A percentile compares a stretch with the other conserved stretches of the same genome.
Conservation (phyloP, 37 sponge, comb jelly and placozoan genomes). For the Beroe forskalii region DNA sequence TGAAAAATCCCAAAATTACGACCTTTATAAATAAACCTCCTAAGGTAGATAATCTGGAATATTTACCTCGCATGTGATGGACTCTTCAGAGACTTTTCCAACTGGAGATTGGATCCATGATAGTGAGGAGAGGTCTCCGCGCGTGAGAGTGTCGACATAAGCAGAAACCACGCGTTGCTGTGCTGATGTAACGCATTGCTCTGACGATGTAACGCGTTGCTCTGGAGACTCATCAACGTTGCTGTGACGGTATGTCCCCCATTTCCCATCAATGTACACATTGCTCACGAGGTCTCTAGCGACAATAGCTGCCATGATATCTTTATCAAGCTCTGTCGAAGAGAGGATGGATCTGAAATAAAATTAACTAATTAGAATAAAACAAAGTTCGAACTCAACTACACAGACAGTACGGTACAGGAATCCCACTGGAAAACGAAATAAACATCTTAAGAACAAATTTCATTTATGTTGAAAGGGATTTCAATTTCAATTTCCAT, state of each 20-base stretch:
- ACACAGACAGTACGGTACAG: too few relatives aligned
- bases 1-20: too few relatives aligned
- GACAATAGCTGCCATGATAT: neutral
- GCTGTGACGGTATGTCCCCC: constrained; percentile 62
- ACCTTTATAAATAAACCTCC: too few relatives aligned
- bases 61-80: constrained; percentile 46
- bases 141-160: constrained; percentile 50
- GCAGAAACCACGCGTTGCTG: constrained; percentile 6
- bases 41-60: too few relatives aligned
- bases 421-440: too few relatives aligned
- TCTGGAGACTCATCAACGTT: neutral
- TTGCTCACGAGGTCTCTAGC: constrained; percentile 27
- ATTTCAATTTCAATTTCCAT: too few relatives aligned
- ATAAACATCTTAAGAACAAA: too few relatives aligned
- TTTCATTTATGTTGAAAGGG: too few relatives aligned
- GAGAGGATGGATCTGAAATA: neutral
- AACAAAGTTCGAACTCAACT: too few relatives aligned
- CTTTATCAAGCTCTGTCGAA: neutral
- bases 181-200: neutral
- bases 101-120: constrained; percentile 55
- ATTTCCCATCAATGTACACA: constrained; percentile 4
- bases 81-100: neutral
- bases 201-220: neutral
- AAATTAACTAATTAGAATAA: too few relatives aligned
- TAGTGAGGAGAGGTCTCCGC: constrained; percentile 63